These are phyloP conservation scores for Trimorus sp. DNA, from an alignment of 2,888 invertebrate species.

Conservation along the genomic window DNA sequence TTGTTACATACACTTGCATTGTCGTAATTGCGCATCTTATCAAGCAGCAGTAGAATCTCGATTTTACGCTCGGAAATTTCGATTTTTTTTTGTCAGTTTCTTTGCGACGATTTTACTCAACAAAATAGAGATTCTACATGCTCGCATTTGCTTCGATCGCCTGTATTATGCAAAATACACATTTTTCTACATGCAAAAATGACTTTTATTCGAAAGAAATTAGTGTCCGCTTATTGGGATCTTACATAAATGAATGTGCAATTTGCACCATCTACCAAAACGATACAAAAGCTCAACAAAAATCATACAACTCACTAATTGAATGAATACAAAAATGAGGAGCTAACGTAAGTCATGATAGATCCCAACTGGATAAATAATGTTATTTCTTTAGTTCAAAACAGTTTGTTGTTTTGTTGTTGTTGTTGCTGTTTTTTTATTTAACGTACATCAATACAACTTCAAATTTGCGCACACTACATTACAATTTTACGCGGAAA, in stretches of 20 bases:
- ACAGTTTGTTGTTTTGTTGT: background rate
- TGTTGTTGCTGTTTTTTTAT: slow-evolving; percentile 22
- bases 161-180: slow-evolving; percentile 58
- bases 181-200: slow-evolving; percentile 55
- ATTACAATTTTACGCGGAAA: slow-evolving; percentile 39
- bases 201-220: slow-evolving; percentile 30
- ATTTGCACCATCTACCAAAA: background rate
- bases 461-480: slow-evolving; percentile 43
- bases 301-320: too few relatives aligned
- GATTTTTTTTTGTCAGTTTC: slow-evolving; percentile 6
- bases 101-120: slow-evolving; percentile 9
- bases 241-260: background rate
- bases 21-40: slow-evolving; percentile 69
- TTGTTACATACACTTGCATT: slow-evolving; percentile 73
- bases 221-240: slow-evolving; percentile 7
- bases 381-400: background rate
- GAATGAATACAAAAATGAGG: too few relatives aligned
- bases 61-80: slow-evolving; percentile 26
- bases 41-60: slow-evolving; percentile 57
- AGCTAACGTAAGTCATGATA: too few relatives aligned
- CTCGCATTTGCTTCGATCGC: slow-evolving; percentile 51
- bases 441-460: slow-evolving; percentile 50
- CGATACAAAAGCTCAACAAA: too few relatives aligned
- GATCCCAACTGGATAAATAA: too few relatives aligned
- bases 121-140: slow-evolving; percentile 56